Evolutionary conservation across 2,113 vertebrate species (phyloP).

Genomic region (Picathartes gymnocephalus): DNA sequence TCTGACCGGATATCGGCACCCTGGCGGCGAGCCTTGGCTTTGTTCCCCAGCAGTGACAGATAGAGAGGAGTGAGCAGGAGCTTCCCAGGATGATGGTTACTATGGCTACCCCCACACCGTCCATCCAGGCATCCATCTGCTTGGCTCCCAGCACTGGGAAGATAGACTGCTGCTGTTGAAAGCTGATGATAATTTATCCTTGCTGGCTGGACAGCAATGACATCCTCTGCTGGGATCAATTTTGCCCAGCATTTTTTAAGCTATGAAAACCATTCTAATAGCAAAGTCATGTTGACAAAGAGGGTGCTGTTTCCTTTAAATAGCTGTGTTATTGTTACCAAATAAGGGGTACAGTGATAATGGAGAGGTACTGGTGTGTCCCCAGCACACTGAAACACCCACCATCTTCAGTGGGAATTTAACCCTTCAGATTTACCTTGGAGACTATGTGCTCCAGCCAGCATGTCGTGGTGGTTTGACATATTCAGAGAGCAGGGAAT

Average conservation of each 20-base stretch:
- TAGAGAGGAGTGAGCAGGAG: slow-evolving; percentile 41
- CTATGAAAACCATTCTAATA: slow-evolving; percentile 3
- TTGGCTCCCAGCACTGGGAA: slow-evolving; percentile 68
- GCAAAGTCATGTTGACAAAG: background rate
- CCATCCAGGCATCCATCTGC: slow-evolving; percentile 74
- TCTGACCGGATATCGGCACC: background rate
- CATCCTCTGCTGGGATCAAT: slow-evolving; percentile 44
- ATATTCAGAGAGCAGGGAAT: background rate
- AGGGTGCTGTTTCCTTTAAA: background rate
- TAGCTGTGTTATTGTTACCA: background rate
- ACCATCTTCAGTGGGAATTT: background rate
- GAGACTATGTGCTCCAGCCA: background rate
- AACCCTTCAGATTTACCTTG: background rate
- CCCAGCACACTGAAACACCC: background rate
- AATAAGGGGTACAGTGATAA: background rate
- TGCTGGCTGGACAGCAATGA: slow-evolving; percentile 8
- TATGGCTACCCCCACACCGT: slow-evolving; percentile 71
- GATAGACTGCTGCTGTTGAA: slow-evolving; percentile 70
- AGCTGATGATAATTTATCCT: slow-evolving; percentile 69
- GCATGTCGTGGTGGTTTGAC: accelerated
- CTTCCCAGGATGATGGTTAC: slow-evolving; percentile 71
- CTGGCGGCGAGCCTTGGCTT: slow-evolving; percentile 15
- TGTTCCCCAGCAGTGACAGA: slow-evolving; percentile 53
- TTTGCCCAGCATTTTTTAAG: slow-evolving; percentile 15
- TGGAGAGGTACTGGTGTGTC: background rate